A percentile compares a stretch with the other conserved stretches of the same genome.
These are phyloP conservation scores for Glyphotaelius pellucidus DNA, from an alignment of 2,888 invertebrate species.

Conservation along the genomic window DNA sequence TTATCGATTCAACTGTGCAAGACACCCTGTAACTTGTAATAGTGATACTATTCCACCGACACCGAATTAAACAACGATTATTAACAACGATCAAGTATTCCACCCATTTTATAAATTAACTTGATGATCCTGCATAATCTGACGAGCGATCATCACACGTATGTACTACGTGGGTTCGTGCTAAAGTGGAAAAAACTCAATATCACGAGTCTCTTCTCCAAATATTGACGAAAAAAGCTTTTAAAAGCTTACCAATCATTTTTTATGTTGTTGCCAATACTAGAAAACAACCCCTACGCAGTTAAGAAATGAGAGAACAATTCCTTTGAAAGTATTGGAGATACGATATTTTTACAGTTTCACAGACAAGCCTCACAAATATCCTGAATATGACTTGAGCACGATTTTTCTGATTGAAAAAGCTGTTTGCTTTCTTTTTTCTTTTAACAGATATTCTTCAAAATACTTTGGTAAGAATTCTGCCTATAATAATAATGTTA, in stretches of 20 bases:
- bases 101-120: too few species aligned
- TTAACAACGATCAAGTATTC: too few species aligned
- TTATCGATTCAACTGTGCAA: too few species aligned
- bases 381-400: slow-evolving; percentile 41
- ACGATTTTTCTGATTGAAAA: slow-evolving; percentile 53
- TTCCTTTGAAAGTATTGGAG: not conserved
- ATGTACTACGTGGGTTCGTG: not conserved
- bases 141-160: too few species aligned
- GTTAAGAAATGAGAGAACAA: not conserved
- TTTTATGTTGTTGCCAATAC: not conserved
- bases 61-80: too few species aligned
- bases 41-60: too few species aligned
- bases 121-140: too few species aligned
- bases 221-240: not conserved
- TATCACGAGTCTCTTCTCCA: not conserved
- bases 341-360: not conserved
- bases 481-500: too few species aligned
- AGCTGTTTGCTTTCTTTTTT: not conserved
- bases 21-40: too few species aligned
- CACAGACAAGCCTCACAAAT: not conserved
- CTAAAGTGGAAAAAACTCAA: slow-evolving; percentile 5
- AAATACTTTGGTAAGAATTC: too few species aligned
- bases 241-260: not conserved
- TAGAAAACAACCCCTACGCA: not conserved
- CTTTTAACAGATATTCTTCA: not conserved